A percentile compares a stretch with the other conserved stretches of the same genome.
Conservation (phyloP, 2,797 vertebrate genomes). For the Allobates femoralis region DNA sequence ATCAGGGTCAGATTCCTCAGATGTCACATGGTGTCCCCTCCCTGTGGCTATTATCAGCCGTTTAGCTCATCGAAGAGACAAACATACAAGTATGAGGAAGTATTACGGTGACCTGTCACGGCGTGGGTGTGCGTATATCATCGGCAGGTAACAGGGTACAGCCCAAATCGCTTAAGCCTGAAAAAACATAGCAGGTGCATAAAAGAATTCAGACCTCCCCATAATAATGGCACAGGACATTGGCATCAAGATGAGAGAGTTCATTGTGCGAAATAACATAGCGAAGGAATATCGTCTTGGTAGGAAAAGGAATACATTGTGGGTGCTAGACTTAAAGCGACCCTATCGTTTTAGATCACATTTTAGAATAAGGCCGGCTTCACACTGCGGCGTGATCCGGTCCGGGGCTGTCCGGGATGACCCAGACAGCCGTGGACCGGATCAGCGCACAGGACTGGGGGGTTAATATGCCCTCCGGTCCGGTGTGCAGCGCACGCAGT, state of each 20-base stretch:
- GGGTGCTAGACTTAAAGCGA: neutral
- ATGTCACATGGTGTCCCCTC: conserved; percentile 69
- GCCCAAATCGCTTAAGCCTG: neutral
- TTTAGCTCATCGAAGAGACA: conserved; percentile 61
- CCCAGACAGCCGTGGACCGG: too few relatives aligned
- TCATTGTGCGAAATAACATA: neutral
- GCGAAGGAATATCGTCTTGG: neutral
- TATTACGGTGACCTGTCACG: conserved; percentile 1
- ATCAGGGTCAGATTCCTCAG: conserved; percentile 61
- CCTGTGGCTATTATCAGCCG: conserved; percentile 75
- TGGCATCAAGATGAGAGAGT: neutral
- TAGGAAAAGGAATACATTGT: neutral
- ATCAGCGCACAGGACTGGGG: too few relatives aligned
- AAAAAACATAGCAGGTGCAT: neutral
- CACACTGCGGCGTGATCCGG: too few relatives aligned
- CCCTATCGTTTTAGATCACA: too few relatives aligned
- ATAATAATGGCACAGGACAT: conserved; percentile 3
- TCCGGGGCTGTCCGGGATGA: too few relatives aligned
- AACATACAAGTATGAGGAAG: conserved; percentile 71
- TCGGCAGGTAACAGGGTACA: conserved; percentile 33
- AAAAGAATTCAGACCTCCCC: neutral
- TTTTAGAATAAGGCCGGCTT: too few relatives aligned
- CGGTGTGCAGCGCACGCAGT: too few relatives aligned
- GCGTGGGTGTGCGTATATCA: conserved; percentile 17
- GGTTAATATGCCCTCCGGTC: too few relatives aligned